Base-by-base conservation (phyloP, 2,113 vertebrate genomes). In the Istiophorus platypterus region DNA sequence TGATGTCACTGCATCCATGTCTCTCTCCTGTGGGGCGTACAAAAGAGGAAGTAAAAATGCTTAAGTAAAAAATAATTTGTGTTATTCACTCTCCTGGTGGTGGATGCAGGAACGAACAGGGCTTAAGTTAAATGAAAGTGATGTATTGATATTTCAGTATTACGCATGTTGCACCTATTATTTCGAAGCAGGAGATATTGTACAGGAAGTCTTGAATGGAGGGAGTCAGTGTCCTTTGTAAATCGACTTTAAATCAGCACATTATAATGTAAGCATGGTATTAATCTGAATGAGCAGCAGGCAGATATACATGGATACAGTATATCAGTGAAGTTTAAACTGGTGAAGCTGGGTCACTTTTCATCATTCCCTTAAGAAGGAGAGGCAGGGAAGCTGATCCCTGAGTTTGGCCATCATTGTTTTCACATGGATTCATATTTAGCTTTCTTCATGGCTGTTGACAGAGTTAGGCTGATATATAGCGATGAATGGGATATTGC, bases 321-420 rank as follows among this genome's bases (percentile, higher is more conserved):
- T 29, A 24, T 29, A 72, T 45, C 29, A 51, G 68, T 71, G 67
- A 58, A 56, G 72, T 37, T 73, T n/a, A 80, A 77, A 77, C 67
- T 39, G 63, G 12, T 65, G 49, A 29, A 47, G 49, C n/a, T 18
- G 51, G 66, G 47, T 85, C 63, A 59, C 75, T 39, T 72, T 41
- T 22, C 39, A 80, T 73, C 68, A 57, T 78, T 71, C 59, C 85
- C 78, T 71, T 22, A 5, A 78, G 45, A 61, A n/a, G 26, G 14
- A 71, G 4, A 34, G 31, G 17, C n/a, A 13, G 42, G 8, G 69
- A n/a, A 57, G 58, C 85, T 79, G 76, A 80, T 72, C 77, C 29
- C 72, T 14, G 49, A 59, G 77, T 87, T 66, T 78, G 69, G 68
- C 65, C 24, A 1, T 34, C 26, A 17, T 59, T 57, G 47, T 64